A percentile compares a stretch with the other conserved stretches of the same genome.
These are phyloP conservation scores for Hymenochirus boettgeri DNA, from an alignment of 2,113 vertebrate genomes.

Conservation along the genomic window DNA sequence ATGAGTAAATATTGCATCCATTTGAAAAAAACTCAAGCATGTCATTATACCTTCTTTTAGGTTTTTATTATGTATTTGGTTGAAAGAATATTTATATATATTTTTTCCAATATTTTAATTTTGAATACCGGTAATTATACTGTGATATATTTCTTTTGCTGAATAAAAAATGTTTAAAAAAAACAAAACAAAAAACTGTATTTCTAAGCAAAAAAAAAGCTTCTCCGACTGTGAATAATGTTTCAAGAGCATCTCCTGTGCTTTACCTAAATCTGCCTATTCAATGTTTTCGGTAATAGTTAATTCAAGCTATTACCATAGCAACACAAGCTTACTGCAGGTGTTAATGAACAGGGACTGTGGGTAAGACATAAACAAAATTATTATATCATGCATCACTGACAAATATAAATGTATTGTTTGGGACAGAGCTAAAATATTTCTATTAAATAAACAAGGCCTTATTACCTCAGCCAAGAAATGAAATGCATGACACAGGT, in stretches of 20 bases:
- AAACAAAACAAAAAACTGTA: background rate
- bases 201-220: constrained; percentile 4
- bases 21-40: no score
- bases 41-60: no score
- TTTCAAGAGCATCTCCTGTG: background rate
- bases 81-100: no score
- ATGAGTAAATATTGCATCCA: no score
- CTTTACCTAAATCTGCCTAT: background rate
- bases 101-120: no score
- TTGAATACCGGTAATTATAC: no score
- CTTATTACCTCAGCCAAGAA: constrained; percentile 65
- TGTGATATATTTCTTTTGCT: no score
- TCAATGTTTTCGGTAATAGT: constrained; percentile 2
- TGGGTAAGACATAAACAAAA: constrained; percentile 52
- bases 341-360: background rate
- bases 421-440: constrained; percentile 68
- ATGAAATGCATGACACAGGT: constrained; percentile 60
- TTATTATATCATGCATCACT: constrained; percentile 38
- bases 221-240: background rate
- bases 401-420: constrained; percentile 58
- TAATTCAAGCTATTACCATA: constrained; percentile 37
- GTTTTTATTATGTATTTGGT: no score
- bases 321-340: constrained; percentile 36
- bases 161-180: no score
- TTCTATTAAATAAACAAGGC: constrained; percentile 78